Evolutionary conservation across 1,140 invertebrate species (phyloP).

Genomic region (Eueides isabella): DNA sequence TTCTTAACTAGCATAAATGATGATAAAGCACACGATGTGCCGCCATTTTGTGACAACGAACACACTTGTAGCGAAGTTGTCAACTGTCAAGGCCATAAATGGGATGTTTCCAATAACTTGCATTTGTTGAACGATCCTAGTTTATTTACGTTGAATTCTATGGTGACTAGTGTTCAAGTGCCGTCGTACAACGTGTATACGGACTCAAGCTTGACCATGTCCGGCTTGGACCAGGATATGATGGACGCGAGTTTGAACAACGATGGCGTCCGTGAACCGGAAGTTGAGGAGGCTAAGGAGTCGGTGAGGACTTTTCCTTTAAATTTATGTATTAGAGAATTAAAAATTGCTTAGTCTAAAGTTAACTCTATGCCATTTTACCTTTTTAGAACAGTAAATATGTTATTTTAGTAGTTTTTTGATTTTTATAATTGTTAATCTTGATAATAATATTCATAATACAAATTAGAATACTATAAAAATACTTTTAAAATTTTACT

Average conservation of each 20-base stretch:
- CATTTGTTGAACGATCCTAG: conserved; percentile 82
- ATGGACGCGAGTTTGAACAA: conserved; percentile 77
- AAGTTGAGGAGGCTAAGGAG: conserved; percentile 61
- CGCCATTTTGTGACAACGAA: conserved; percentile 69
- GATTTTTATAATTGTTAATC: no score
- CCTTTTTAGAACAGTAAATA: no score
- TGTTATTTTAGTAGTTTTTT: no score
- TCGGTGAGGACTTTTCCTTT: conserved; percentile 46
- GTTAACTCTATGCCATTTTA: no score
- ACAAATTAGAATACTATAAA: no score
- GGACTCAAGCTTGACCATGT: conserved; percentile 83
- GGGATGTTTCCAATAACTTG: conserved; percentile 84
- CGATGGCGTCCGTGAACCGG: conserved; percentile 39
- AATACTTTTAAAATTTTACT: no score
- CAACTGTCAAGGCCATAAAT: conserved; percentile 82
- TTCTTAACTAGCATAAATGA: conserved; percentile 66
- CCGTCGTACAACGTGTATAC: conserved; percentile 68
- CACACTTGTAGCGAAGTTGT: conserved; percentile 78
- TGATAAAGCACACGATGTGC: conserved; percentile 50
- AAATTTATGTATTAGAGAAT: not conserved
- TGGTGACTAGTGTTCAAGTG: conserved; percentile 74
- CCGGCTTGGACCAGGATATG: conserved; percentile 82
- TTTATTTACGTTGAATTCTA: conserved; percentile 81
- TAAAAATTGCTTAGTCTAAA: no score
- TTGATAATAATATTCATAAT: no score